A percentile compares a stretch with the other conserved stretches of the same genome.
phyloP scores from a whole-genome alignment of 2,888 invertebrate species.

The Thyatira batis region DNA sequence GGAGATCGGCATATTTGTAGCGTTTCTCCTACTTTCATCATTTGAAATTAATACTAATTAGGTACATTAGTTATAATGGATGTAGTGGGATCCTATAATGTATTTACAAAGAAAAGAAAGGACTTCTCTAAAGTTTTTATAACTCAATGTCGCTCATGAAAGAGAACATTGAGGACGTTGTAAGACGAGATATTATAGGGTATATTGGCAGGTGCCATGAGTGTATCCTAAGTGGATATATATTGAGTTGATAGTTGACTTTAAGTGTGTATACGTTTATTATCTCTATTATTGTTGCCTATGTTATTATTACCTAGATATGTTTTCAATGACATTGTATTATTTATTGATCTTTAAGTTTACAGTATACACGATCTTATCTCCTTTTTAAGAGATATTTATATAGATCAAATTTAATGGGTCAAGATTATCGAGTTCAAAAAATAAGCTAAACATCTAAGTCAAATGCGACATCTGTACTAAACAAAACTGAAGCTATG shows the following conservation, averaged over 20 bases:
- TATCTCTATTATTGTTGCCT: background rate
- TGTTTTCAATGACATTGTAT: too few species aligned
- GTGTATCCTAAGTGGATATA: constrained; percentile 9
- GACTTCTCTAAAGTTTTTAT: background rate
- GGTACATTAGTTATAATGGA: too few species aligned
- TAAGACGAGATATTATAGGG: constrained; percentile 10
- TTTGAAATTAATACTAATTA: too few species aligned
- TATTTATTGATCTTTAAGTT: too few species aligned
- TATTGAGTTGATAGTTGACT: constrained; percentile 9
- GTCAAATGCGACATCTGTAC: background rate
- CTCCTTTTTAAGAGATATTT: too few species aligned
- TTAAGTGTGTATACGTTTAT: constrained; percentile 3
- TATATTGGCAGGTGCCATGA: constrained; percentile 26
- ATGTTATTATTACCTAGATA: background rate
- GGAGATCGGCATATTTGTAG: too few species aligned
- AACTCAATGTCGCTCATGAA: background rate
- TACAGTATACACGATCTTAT: too few species aligned
- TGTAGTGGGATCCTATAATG: background rate
- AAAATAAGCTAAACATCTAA: background rate
- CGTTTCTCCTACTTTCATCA: too few species aligned
- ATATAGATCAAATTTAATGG: too few species aligned
- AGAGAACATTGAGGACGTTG: constrained; percentile 1
- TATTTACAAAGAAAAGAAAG: background rate
- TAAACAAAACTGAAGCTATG: background rate
- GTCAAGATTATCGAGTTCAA: too few species aligned